These are phyloP conservation scores for Thomomys bottae DNA, from an alignment of 2,113 vertebrate species.

Conservation along the genomic window DNA sequence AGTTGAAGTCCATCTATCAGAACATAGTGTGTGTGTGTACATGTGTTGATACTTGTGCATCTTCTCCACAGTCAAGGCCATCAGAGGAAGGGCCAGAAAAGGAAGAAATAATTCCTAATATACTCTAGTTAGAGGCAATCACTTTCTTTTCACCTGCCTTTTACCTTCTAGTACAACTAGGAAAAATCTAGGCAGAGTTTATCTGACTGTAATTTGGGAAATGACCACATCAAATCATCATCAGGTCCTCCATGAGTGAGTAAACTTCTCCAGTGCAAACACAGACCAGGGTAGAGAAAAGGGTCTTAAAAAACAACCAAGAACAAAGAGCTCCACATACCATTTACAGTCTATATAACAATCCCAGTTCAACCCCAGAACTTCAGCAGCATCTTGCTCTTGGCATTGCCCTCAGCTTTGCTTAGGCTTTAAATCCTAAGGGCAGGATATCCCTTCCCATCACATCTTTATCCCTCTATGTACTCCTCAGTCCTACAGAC, in stretches of 20 bases:
- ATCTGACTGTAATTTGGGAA: background rate
- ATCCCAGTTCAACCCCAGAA: background rate
- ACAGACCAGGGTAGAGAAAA: background rate
- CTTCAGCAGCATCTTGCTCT: background rate
- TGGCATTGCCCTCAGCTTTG: background rate
- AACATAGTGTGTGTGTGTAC: background rate
- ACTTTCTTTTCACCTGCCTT: background rate
- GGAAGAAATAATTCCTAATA: background rate
- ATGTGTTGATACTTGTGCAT: background rate
- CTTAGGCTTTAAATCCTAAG: background rate
- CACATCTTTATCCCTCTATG: background rate
- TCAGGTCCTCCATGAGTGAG: background rate
- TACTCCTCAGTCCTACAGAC: background rate
- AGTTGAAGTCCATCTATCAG: background rate
- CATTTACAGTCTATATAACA: background rate
- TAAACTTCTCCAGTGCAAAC: background rate
- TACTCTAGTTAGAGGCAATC: background rate
- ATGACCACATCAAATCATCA: background rate
- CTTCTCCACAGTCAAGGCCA: background rate
- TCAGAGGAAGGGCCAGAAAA: background rate
- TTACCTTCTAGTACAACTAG: background rate
- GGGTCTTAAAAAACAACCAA: background rate
- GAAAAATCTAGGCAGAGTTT: background rate
- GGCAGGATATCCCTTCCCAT: background rate
- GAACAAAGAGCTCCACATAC: background rate